phyloP scores from a whole-genome alignment of 2,113 vertebrate genomes.

The Nibea coibor region DNA sequence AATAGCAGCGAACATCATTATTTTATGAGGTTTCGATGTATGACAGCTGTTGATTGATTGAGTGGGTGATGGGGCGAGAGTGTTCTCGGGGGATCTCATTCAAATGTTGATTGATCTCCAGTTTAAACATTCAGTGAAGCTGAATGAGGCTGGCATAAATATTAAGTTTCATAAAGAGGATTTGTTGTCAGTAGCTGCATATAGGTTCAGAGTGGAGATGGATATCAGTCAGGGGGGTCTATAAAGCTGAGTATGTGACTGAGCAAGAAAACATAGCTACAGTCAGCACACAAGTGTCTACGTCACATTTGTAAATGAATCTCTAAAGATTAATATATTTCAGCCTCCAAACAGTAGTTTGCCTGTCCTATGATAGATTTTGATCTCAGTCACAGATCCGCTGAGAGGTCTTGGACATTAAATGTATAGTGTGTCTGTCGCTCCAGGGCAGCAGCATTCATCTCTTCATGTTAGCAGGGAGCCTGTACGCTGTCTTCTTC shows the following conservation, averaged over 20 bases:
- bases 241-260: neutral
- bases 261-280: neutral
- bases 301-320: constrained; percentile 3
- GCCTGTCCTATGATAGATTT: neutral
- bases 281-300: neutral
- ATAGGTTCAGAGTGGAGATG: neutral
- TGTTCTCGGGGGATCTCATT: constrained; percentile 27
- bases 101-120: constrained; percentile 20
- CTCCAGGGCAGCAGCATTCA: constrained; percentile 10
- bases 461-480: constrained; percentile 20
- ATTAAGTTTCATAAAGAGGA: neutral
- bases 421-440: neutral
- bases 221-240: neutral
- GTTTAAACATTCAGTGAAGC: neutral
- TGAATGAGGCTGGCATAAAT: constrained; percentile 9
- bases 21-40: constrained; percentile 20
- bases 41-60: constrained; percentile 27
- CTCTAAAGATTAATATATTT: neutral
- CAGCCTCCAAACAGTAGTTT: neutral
- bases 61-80: constrained; percentile 11
- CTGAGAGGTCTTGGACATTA: neutral
- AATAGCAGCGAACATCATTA: constrained; percentile 27
- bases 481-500: neutral
- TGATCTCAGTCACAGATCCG: neutral
- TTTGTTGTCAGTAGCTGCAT: neutral